phyloP scores from a whole-genome alignment of 2,797 vertebrate species.

The Merluccius polli region DNA sequence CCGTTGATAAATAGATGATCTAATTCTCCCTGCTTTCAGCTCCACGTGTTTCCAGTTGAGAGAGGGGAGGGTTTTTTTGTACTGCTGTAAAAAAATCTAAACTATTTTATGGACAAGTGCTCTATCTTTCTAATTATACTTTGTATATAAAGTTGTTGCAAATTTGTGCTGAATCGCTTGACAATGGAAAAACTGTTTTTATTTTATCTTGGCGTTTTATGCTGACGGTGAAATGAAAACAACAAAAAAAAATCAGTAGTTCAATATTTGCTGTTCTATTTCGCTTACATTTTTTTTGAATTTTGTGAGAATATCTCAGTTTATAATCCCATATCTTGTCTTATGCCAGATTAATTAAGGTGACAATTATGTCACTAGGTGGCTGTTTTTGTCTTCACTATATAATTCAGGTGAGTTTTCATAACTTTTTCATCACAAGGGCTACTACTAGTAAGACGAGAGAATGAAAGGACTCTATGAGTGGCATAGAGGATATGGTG shows the following conservation, averaged over 20 bases:
- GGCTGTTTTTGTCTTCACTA: constrained; percentile 45
- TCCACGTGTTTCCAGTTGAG: constrained; percentile 45
- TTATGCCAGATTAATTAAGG: constrained; percentile 60
- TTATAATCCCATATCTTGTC: constrained; percentile 66
- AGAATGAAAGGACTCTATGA: constrained; percentile 55
- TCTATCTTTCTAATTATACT: constrained; percentile 64
- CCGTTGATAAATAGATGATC: constrained; percentile 53
- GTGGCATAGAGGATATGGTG: constrained; percentile 55
- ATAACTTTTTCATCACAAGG: constrained; percentile 77
- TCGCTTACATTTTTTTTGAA: constrained; percentile 56
- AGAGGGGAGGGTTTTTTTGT: constrained; percentile 60
- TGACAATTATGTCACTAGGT: constrained; percentile 35
- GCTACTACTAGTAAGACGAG: constrained; percentile 68
- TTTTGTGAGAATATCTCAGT: constrained; percentile 52
- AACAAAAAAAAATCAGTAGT: constrained; percentile 59
- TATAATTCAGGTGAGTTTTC: constrained; percentile 79
- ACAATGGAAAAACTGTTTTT: constrained; percentile 47
- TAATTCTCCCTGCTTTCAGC: constrained; percentile 54
- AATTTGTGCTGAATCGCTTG: constrained; percentile 63
- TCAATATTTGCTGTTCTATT: constrained; percentile 63
- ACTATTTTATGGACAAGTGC: constrained; percentile 68
- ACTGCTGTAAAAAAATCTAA: constrained; percentile 73
- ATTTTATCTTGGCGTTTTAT: constrained; percentile 70
- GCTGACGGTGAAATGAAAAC: constrained; percentile 66
- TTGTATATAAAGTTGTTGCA: constrained; percentile 60